A percentile compares a stretch with the other conserved stretches of the same genome.
These are phyloP conservation scores for Lasiurus cinereus DNA, from an alignment of 2,113 vertebrate genomes.

Conservation along the genomic window DNA sequence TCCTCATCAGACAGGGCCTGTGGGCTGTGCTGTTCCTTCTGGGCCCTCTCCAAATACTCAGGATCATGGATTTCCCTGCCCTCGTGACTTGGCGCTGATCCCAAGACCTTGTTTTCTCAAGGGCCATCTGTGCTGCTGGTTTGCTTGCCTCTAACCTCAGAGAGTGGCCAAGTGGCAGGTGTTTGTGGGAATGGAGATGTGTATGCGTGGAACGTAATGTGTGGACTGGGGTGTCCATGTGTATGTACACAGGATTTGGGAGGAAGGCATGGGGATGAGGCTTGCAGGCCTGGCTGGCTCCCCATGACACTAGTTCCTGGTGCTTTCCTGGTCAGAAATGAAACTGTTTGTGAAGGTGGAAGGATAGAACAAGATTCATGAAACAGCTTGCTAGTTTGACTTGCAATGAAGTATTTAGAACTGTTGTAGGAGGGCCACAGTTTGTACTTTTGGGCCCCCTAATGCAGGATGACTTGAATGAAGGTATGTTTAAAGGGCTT, in stretches of 20 bases:
- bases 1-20: background rate
- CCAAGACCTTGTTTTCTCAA: background rate
- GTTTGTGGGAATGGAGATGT: background rate
- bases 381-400: background rate
- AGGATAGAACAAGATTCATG: background rate
- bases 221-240: background rate
- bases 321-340: background rate
- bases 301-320: background rate
- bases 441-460: background rate
- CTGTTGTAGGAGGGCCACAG: background rate
- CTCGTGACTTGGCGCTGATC: background rate
- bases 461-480: background rate
- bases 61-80: background rate
- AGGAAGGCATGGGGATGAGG: background rate
- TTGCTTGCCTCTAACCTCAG: background rate
- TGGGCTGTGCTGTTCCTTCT: background rate
- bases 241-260: background rate
- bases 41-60: background rate
- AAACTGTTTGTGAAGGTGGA: too few relatives aligned
- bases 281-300: background rate
- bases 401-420: background rate
- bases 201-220: background rate
- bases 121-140: background rate
- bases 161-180: background rate
- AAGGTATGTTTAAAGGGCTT: background rate